Base-by-base conservation (phyloP, 2,888 invertebrate species). In the Papilio gigon region DNA sequence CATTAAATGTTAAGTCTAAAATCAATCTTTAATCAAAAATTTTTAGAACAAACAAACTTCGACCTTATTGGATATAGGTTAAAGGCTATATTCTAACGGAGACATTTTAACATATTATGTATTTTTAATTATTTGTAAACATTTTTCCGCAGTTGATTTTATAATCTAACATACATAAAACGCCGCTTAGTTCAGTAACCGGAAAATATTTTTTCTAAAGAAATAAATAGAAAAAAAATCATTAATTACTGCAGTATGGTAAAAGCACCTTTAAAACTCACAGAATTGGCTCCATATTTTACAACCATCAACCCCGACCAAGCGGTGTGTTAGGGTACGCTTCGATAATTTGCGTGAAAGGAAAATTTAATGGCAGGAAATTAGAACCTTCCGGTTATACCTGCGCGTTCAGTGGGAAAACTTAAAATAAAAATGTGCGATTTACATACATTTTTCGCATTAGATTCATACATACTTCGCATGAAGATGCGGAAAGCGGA, bases 321-420 rank as follows among this genome's bases (percentile, higher is more conserved):
- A 30, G 30, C 40, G 40, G 17, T 30, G 30, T 40, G 56, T 35
- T 12, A 37, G 30, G 65, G 27, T 2, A 56, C 17, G 65, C 56
- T 56, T 65, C 53, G 53, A 56, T 65, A 65, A 65, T 65, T 65
- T 65, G 17, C 37, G 27, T 65, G 65, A 56, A 65, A 56, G 65
- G 65, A 65, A 65, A 65, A 65, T 65, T 65, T 53, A 56, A 65
- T 65, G 30, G 25, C 53, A 53, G 65, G 65, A 65, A 65, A 65
- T 65, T 65, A 65, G 40, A 56, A 42, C 17, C 40, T 65, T 56
- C 65, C 56, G 40, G 11, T 65, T 65, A 40, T 56, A 65, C 30
- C 65, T 56, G 20, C 22, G 35, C 25, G 14, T 27, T 50, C 22
- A 50, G 53, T 50, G n/a, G 25, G 64, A 35, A 53, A 12, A 25